Percentiles rank a stretch among this genome's conserved stretches.
Conservation (phyloP, 2,113 vertebrate genomes). For the Heliornis fulica region DNA sequence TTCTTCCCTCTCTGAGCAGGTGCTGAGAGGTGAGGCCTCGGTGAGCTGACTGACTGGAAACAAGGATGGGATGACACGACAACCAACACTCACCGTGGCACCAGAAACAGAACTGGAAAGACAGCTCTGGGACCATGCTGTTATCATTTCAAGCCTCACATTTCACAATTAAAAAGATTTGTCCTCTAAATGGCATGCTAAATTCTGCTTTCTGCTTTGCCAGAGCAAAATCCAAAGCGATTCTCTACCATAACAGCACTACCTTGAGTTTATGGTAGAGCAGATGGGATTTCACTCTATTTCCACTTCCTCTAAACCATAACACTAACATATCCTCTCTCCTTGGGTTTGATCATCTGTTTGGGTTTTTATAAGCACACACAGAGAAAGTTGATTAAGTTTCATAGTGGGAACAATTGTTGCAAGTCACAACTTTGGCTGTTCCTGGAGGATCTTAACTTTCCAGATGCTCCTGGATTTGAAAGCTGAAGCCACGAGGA, state of each 20-base stretch:
- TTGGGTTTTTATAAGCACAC: neutral
- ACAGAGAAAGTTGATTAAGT: neutral
- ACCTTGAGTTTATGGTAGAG: neutral
- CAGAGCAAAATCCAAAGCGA: conserved; percentile 5
- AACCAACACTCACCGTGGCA: neutral
- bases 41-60: neutral
- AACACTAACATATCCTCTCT: neutral
- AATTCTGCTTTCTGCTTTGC: neutral
- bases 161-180: neutral
- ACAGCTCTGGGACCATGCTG: neutral
- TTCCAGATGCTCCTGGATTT: conserved; percentile 8
- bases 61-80: conserved; percentile 32
- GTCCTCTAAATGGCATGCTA: neutral
- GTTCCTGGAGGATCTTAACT: conserved; percentile 8
- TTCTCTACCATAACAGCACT: neutral
- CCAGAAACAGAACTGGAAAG: neutral
- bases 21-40: conserved; percentile 28
- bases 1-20: neutral
- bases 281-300: neutral
- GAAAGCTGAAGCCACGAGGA: neutral
- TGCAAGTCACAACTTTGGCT: neutral
- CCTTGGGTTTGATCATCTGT: rapidly evolving
- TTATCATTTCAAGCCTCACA: neutral
- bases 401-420: neutral
- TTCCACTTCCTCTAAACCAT: neutral